Percentiles rank a stretch among this genome's conserved stretches.
phyloP scores from a whole-genome alignment of 2,888 invertebrate species.

The Synanthedon vespiformis region DNA sequence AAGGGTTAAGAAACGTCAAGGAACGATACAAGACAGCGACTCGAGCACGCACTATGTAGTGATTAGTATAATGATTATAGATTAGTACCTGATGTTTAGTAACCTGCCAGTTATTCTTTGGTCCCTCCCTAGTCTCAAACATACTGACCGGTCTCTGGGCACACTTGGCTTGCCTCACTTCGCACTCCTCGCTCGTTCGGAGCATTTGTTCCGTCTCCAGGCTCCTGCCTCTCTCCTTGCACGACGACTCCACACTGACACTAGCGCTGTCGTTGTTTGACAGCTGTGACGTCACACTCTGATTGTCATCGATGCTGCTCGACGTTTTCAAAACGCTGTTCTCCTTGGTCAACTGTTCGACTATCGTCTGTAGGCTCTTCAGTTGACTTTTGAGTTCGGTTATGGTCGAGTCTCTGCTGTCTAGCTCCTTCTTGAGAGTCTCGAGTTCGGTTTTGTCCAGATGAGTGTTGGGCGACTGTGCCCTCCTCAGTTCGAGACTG shows the following conservation, averaged over 20 bases:
- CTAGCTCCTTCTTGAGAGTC: slow-evolving; percentile 65
- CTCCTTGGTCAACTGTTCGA: slow-evolving; percentile 83
- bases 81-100: slow-evolving; percentile 71
- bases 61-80: slow-evolving; percentile 43
- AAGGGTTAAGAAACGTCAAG: too few species aligned
- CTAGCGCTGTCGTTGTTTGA: slow-evolving; percentile 43
- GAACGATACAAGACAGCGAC: too few species aligned
- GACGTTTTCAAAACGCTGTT: slow-evolving; percentile 79
- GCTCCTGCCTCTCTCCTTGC: slow-evolving; percentile 52
- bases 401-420: slow-evolving; percentile 74
- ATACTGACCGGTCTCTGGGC: slow-evolving; percentile 85
- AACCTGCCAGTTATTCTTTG: slow-evolving; percentile 71
- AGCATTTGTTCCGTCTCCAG: slow-evolving; percentile 45
- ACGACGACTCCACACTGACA: slow-evolving; percentile 23
- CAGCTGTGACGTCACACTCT: slow-evolving; percentile 47
- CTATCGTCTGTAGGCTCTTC: slow-evolving; percentile 72
- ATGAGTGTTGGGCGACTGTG: slow-evolving; percentile 22
- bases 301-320: slow-evolving; percentile 55
- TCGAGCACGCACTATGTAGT: too few species aligned
- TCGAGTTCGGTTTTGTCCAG: slow-evolving; percentile 31
- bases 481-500: slow-evolving; percentile 17
- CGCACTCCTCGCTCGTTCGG: slow-evolving; percentile 61
- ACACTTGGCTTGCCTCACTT: slow-evolving; percentile 48
- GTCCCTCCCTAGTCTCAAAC: slow-evolving; percentile 86
- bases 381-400: slow-evolving; percentile 74